Conservation (phyloP, 2,113 vertebrate genomes). For the Menura novaehollandiae region DNA sequence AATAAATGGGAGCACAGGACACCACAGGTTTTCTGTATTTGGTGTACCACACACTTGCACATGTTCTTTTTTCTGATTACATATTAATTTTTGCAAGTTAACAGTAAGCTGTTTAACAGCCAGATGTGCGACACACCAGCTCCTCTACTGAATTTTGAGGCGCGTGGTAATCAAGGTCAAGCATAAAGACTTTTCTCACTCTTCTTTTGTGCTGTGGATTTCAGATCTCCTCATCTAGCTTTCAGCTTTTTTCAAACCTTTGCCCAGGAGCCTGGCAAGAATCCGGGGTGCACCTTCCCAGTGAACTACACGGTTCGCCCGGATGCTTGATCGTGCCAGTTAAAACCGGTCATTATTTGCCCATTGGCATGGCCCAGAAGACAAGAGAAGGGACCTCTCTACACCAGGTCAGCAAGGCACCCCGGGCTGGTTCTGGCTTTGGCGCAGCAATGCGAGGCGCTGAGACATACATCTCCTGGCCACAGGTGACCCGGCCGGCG, state of each 20-base stretch:
- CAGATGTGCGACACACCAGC: neutral
- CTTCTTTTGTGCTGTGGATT: neutral
- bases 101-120: neutral
- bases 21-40: neutral
- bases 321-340: neutral
- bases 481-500: neutral
- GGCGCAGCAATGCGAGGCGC: accelerated
- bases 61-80: neutral
- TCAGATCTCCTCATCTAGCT: neutral
- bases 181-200: neutral
- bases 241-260: neutral
- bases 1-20: neutral
- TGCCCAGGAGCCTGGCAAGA: neutral
- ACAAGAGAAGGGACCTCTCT: neutral
- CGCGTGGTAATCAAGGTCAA: neutral
- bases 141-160: neutral
- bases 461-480: accelerated
- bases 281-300: accelerated
- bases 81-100: neutral
- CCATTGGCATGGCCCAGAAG: accelerated
- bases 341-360: neutral
- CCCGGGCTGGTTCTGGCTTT: accelerated
- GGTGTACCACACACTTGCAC: neutral
- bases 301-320: neutral
- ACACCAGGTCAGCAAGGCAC: accelerated